Evolutionary conservation across 2,797 vertebrate species (phyloP), one percentile per base, ranked within the genome.

Genomic region (Lithobates pipiens): DNA sequence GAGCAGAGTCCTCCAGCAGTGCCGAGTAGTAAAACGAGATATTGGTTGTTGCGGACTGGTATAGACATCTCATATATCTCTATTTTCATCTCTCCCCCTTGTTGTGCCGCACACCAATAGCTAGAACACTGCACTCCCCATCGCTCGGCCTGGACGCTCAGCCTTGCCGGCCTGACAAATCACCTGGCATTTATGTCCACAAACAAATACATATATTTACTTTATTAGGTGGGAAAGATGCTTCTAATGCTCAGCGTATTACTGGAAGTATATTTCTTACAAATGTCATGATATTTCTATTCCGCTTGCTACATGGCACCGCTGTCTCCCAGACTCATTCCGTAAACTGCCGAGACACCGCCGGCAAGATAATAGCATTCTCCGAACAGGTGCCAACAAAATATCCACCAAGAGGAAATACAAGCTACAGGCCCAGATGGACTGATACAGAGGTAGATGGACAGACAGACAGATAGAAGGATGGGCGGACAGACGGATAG

Each of bases 271-370:
- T 32, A 73, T 23, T 25, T 32, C 80, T 74, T 73, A 63, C 68
- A 82, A 73, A 82, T 82, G 80, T 74, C 80, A 82, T 65, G 80
- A 44, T 82, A 82, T 82, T 82, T 73, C 32, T 70, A 29, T 70
- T 80, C 44, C 34, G 15, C 54, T 65, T 16, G 46, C 29, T 63
- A 39, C 36, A 27, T 72, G 21, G 1, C 15, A 23, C 21, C 10
- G 29, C 76, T 29, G 32, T 16, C 61, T 23, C n/a, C 8, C 11
- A 75, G 46, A 10, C 44, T 32, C 44, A 61, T 23, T 16, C 25
- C 32, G 27, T 5, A 50, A 32, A 61, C 50, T 32, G 25, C 74
- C 9, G 18, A 8, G 73, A 54, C 39, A 54, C 46, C 15, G 18
- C 7, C 15, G 10, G 13, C 27, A 34, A 18, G 10, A 76, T 32